Evolutionary conservation across 2,113 vertebrate species (phyloP).

Genomic region (Scalopus aquaticus): DNA sequence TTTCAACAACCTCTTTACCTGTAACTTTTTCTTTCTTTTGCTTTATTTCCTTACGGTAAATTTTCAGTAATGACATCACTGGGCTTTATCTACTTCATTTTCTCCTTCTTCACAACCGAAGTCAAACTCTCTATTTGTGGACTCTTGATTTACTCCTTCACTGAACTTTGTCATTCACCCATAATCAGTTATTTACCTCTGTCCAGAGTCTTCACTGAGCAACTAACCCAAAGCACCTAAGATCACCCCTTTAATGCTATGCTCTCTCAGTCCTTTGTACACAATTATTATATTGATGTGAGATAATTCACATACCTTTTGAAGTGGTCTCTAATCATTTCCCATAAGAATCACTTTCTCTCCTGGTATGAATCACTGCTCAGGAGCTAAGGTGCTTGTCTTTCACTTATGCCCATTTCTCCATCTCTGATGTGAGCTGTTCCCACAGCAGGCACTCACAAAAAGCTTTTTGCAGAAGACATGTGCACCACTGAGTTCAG

Average conservation of each 20-base stretch:
- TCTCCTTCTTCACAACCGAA: not conserved
- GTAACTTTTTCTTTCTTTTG: not conserved
- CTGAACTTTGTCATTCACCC: not conserved
- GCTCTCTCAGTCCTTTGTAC: not conserved
- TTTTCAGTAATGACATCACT: not conserved
- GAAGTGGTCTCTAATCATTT: not conserved
- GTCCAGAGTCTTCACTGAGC: not conserved
- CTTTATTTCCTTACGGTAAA: not conserved
- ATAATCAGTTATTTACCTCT: not conserved
- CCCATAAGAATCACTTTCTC: not conserved
- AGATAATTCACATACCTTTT: not conserved
- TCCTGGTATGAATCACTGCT: not conserved
- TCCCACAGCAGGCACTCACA: not conserved
- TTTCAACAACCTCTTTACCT: not conserved
- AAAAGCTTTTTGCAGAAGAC: not conserved
- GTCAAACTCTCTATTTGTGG: not conserved
- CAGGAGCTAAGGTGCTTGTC: not conserved
- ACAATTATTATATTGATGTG: not conserved
- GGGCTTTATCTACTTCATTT: not conserved
- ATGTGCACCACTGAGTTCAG: not conserved
- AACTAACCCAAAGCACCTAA: fast-evolving
- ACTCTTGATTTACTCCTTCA: not conserved
- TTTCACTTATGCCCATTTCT: not conserved
- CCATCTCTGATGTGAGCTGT: not conserved
- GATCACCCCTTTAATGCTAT: not conserved